Percentiles rank a stretch among this genome's conserved stretches.
phyloP scores from a whole-genome alignment of 2,797 vertebrate species.

The Enteromius radiatus region DNA sequence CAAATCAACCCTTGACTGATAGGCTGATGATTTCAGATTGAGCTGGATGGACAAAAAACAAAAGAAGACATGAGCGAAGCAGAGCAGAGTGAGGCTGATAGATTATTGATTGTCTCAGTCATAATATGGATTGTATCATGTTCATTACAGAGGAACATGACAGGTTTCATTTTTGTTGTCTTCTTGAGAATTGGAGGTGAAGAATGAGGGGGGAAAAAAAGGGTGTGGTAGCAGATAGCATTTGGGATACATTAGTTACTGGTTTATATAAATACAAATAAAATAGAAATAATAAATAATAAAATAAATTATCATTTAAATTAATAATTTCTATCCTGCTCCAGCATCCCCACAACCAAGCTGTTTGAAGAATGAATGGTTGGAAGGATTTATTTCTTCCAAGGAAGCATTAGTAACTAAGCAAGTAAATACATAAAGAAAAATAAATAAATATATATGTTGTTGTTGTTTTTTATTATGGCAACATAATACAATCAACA shows the following conservation, averaged over 20 bases:
- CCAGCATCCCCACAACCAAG: not conserved
- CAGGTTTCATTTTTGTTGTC: slow-evolving; percentile 1
- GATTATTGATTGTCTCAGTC: slow-evolving; percentile 34
- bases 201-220: not conserved
- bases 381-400: not conserved
- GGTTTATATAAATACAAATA: not conserved
- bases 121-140: slow-evolving; percentile 10
- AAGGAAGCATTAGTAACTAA: not conserved
- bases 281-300: not conserved
- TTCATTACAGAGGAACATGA: slow-evolving; percentile 10
- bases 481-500: not conserved
- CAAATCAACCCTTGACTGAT: slow-evolving; percentile 35
- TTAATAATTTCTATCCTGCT: not conserved
- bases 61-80: slow-evolving; percentile 11
- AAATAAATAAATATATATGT: not conserved
- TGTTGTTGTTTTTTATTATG: not conserved
- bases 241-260: not conserved
- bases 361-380: not conserved
- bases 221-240: not conserved
- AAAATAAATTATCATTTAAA: not conserved
- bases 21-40: slow-evolving; percentile 29
- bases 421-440: not conserved
- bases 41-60: slow-evolving; percentile 21
- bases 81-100: slow-evolving; percentile 21
- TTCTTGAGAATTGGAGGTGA: not conserved